phyloP scores from a whole-genome alignment of 2,113 vertebrate genomes.

The Oxyura jamaicensis region DNA sequence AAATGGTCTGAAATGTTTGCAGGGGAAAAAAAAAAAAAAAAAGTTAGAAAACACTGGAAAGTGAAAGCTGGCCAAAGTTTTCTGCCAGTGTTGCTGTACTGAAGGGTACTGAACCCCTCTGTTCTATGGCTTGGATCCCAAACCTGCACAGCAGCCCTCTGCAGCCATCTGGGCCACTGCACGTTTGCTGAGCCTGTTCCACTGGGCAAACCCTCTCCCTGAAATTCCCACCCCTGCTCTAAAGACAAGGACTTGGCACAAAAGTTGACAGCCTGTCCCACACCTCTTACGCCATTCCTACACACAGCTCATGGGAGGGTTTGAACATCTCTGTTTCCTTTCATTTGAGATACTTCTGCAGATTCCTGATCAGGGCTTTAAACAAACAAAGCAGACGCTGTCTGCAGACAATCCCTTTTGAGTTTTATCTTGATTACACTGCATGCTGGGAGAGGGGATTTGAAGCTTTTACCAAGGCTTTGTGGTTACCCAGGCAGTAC shows the following conservation, averaged over 20 bases:
- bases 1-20: background rate
- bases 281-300: background rate
- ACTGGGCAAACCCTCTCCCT: background rate
- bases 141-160: background rate
- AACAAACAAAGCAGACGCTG: background rate
- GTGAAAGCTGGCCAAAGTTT: background rate
- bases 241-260: background rate
- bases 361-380: background rate
- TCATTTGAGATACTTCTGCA: background rate
- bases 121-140: background rate
- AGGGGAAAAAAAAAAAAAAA: background rate
- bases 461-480: background rate
- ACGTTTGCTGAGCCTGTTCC: background rate
- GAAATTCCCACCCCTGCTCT: background rate
- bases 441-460: background rate
- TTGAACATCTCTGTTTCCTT: background rate
- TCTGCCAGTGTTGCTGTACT: background rate
- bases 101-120: background rate
- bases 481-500: slow-evolving; percentile 4
- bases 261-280: background rate
- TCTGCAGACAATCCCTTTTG: background rate
- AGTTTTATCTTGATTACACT: background rate
- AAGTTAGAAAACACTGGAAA: background rate
- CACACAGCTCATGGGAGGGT: background rate
- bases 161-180: background rate